Conservation (phyloP, 2,888 invertebrate genomes). For the Brachynemurus nebulosus region DNA sequence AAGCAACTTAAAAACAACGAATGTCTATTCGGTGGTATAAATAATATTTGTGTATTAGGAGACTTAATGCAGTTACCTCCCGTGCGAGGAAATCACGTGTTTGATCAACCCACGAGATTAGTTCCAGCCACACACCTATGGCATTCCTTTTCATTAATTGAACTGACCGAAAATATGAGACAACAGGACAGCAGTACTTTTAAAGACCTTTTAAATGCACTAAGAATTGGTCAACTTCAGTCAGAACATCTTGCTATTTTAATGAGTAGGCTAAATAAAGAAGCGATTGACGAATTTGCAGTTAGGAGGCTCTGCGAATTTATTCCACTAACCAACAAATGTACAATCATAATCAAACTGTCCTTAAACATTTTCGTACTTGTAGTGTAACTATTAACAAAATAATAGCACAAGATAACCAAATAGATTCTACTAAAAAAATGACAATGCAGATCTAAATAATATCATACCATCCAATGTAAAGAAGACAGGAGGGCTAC, state of each 20-base stretch:
- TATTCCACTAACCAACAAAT: background rate
- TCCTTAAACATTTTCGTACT: background rate
- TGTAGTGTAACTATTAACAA: background rate
- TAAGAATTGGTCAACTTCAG: slow-evolving; percentile 6
- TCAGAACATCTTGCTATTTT: background rate
- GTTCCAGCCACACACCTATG: slow-evolving; percentile 14
- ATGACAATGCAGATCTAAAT: background rate
- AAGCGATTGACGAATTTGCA: background rate
- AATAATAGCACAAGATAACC: background rate
- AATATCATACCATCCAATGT: slow-evolving; percentile 11
- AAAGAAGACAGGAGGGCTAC: slow-evolving; percentile 16
- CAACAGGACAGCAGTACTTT: slow-evolving; percentile 15
- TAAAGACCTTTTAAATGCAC: slow-evolving; percentile 15
- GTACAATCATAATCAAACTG: background rate
- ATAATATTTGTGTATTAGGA: slow-evolving; percentile 11
- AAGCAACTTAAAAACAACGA: no score
- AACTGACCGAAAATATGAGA: slow-evolving; percentile 15
- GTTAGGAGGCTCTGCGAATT: background rate
- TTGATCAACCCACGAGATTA: slow-evolving; percentile 2
- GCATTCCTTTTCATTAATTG: slow-evolving; percentile 13
- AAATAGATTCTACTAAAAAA: background rate
- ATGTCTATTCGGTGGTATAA: slow-evolving; percentile 11
- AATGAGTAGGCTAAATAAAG: background rate
- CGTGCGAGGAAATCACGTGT: slow-evolving; percentile 8
- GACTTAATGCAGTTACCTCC: slow-evolving; percentile 11